Base-by-base conservation (phyloP, 2,797 vertebrate species). In the Hipposideros larvatus region DNA sequence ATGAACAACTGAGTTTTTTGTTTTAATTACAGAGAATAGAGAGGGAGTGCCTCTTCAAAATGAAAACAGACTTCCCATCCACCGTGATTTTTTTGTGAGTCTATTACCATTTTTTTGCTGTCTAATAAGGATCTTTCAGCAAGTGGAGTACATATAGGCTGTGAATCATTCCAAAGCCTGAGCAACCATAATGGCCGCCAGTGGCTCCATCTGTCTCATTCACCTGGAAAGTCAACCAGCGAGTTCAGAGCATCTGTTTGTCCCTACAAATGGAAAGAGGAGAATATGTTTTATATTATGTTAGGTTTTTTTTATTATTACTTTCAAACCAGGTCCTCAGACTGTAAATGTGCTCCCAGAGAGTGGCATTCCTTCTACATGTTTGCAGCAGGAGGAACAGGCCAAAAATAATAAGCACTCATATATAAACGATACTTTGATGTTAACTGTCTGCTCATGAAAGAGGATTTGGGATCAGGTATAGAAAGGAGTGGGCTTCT, bases 21-120 rank as follows among this genome's bases (percentile, higher is more conserved):
- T 95, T 83, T 96, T 98, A 98, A 98, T 98, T 98, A 92, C 93
- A 53, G 18, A 82, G 59, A 57, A 46, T 43, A 28, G 94, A 21
- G 21, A 51, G 28, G 41, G 11, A 87, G 57, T 73, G 18, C 4
- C 48, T 75, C 55, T 70, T 63, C 16, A 61, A 88, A 92, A 31
- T 11, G 19, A 34, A 86, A 88, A 86, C 19, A 10, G 11, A 7
- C 34, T 94, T 90, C 26, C 51, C 48, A 77, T 75, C 7, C 55
- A 46, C 77, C 41, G 51, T 53, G 46, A 26, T 90, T 93, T 90
- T 94, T 70, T 92, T 80, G 63, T 26, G 11, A 28, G 26, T 66
- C 19, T 79, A 1, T 73, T 90, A 51, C 48, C 48, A 37, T 71
- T 77, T 43, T 43, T 91, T 53, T 63, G 22, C 55, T 87, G 34